phyloP scores from a whole-genome alignment of 2,113 vertebrate genomes.

The Ia io region DNA sequence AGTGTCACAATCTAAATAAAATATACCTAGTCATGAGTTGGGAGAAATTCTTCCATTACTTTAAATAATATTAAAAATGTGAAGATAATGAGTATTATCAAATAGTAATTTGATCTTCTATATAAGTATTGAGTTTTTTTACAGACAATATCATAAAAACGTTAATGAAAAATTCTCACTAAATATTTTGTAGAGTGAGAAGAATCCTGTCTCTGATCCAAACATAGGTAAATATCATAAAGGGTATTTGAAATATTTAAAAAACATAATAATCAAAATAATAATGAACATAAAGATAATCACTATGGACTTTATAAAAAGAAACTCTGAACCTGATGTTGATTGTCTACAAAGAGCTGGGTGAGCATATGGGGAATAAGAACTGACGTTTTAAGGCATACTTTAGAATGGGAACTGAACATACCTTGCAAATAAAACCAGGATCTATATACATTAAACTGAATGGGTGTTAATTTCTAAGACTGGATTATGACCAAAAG shows the following conservation, averaged over 20 bases:
- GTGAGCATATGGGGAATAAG: background rate
- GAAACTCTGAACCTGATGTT: background rate
- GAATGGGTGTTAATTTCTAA: background rate
- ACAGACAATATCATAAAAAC: background rate
- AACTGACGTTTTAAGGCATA: background rate
- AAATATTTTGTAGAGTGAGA: background rate
- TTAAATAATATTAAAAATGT: background rate
- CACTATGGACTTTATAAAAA: background rate
- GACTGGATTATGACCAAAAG: background rate
- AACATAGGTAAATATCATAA: background rate
- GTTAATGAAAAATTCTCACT: background rate
- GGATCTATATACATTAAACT: background rate
- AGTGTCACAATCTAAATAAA: background rate
- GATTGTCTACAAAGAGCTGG: background rate
- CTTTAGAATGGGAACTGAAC: background rate
- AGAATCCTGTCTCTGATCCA: background rate
- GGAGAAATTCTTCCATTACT: background rate
- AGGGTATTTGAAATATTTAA: background rate
- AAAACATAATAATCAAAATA: background rate
- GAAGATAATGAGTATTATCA: background rate
- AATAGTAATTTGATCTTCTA: background rate
- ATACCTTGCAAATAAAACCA: background rate
- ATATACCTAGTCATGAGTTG: background rate
- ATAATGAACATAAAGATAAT: background rate
- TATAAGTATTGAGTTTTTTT: background rate